Evolutionary conservation across 2,797 vertebrate species (phyloP), one percentile per base, ranked within the genome.

Genomic region (Epinephelus malabaricus): DNA sequence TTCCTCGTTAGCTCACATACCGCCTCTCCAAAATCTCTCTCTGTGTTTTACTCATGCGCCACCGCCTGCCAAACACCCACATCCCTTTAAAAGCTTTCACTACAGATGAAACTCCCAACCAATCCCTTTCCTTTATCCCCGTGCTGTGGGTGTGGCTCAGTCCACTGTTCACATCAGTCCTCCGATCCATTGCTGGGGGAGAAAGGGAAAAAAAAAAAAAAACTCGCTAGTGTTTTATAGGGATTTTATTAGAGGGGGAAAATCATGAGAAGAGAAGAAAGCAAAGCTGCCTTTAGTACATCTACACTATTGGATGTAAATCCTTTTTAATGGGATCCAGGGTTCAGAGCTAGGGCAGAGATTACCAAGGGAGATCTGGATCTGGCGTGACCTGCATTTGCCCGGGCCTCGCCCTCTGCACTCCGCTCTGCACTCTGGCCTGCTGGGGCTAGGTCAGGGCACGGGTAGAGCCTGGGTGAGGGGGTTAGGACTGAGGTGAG

Each of bases 291-390:
- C 84, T 89, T 84, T 75, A 73, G 71, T 94, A 93, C 93, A 95
- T 94, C 90, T 94, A 95, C 91, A 96, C 94, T 95, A 95, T 90
- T 94, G 93, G 90, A 94, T 90, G 92, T 91, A 96, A 96, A 95
- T 96, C 95, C 94, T 92, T 91, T 93, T 95, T 95, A 96, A 96
- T 95, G 92, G 94, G 95, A 96, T 96, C 85, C 91, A 92, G 91
- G 90, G 95, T 95, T 96, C 95, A 96, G 85, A 58, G 86, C 88
- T 78, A 78, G 95, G 94, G 91, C 94, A 95, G 85, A 95, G 95
- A 94, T 95, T 94, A 95, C 92, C 50, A 10, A 66, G 82, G 82
- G 88, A 94, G 91, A 95, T 95, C 94, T 93, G 85, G 81, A 92
- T 91, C 58, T 78, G 86, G 30, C 21, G 53, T 95, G 94, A 95